These are phyloP conservation scores for Prietella phreatophila DNA, from an alignment of 2,113 vertebrate genomes.

Conservation along the genomic window DNA sequence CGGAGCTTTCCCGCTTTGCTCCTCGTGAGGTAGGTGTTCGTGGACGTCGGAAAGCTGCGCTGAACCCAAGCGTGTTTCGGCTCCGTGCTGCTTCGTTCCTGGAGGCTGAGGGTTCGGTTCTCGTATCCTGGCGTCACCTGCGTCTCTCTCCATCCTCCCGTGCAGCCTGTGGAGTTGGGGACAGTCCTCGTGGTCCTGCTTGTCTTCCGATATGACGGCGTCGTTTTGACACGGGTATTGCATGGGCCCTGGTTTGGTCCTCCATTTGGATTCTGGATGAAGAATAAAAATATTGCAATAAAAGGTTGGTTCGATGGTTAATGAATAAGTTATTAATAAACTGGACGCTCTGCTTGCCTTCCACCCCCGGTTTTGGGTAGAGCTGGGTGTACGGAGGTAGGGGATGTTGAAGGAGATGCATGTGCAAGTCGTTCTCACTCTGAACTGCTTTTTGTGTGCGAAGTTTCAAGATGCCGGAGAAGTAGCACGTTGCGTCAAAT, in stretches of 20 bases:
- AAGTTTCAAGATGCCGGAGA: conserved; percentile 77
- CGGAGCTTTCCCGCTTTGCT: conserved; percentile 63
- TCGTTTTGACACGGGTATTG: conserved; percentile 74
- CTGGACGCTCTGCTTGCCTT: conserved; percentile 58
- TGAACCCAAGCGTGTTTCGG: conserved; percentile 50
- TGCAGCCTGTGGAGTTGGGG: conserved; percentile 73
- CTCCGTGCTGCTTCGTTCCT: conserved; percentile 58
- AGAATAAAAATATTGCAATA: neutral
- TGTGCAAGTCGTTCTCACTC: conserved; percentile 74
- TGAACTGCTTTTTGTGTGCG: conserved; percentile 74
- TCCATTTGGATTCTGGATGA: conserved; percentile 71
- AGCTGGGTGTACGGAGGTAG: conserved; percentile 73
- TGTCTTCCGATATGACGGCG: conserved; percentile 62
- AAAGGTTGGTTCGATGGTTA: neutral
- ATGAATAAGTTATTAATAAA: neutral
- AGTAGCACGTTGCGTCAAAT: conserved; percentile 79
- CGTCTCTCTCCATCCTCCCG: conserved; percentile 58
- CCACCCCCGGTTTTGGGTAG: conserved; percentile 70
- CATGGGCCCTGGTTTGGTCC: conserved; percentile 63
- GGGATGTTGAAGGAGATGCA: conserved; percentile 76
- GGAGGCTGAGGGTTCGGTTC: conserved; percentile 60
- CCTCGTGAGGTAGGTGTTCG: conserved; percentile 75
- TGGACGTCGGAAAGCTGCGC: conserved; percentile 24
- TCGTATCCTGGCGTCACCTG: conserved; percentile 55
- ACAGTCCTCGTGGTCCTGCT: conserved; percentile 68